Percentiles rank a stretch among this genome's conserved stretches.
Conservation (phyloP, 1,140 invertebrate genomes). For the Atta colombica region DNA sequence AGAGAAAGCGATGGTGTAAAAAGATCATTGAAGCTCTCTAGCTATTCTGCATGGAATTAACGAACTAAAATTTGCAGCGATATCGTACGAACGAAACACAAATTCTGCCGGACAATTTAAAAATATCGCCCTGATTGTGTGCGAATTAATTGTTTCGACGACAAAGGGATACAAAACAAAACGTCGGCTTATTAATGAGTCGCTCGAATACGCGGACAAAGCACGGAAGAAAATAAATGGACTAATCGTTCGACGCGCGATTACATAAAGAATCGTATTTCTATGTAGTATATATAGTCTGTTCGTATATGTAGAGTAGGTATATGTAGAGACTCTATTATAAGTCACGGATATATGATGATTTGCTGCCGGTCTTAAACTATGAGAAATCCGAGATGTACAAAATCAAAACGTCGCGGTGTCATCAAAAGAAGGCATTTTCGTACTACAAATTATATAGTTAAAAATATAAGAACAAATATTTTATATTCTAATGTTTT, state of each 20-base stretch:
- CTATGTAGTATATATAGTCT: background rate
- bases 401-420: slow-evolving; percentile 31
- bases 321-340: slow-evolving; percentile 5
- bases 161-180: slow-evolving; percentile 50
- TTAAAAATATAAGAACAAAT: background rate
- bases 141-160: slow-evolving; percentile 53
- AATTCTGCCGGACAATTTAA: slow-evolving; percentile 48
- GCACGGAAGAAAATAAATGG: slow-evolving; percentile 36
- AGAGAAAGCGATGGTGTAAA: background rate
- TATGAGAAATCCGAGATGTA: slow-evolving; percentile 5
- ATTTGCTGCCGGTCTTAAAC: background rate
- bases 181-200: slow-evolving; percentile 54
- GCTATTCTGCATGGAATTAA: slow-evolving; percentile 51
- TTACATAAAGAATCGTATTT: slow-evolving; percentile 41
- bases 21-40: slow-evolving; percentile 43
- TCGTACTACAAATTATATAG: background rate
- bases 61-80: slow-evolving; percentile 43
- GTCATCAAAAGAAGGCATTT: slow-evolving; percentile 23
- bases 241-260: slow-evolving; percentile 47
- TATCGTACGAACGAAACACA: slow-evolving; percentile 39
- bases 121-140: slow-evolving; percentile 49
- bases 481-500: background rate
- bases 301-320: background rate
- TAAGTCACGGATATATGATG: slow-evolving; percentile 19
- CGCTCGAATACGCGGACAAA: slow-evolving; percentile 35